Conservation (phyloP, 2,113 vertebrate species). For the Hucho hucho region DNA sequence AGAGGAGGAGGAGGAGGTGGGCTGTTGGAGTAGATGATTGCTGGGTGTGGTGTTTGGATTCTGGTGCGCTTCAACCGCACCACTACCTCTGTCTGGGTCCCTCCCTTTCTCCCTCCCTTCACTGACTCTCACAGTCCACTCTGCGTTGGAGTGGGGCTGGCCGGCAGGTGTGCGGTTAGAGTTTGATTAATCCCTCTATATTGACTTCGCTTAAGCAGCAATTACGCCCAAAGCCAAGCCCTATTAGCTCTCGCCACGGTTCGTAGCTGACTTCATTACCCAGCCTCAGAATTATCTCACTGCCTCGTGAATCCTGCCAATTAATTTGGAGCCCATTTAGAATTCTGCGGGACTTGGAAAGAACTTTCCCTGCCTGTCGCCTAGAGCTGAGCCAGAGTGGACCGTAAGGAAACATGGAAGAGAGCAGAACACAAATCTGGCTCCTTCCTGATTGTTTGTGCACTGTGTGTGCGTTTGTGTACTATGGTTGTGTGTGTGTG, state of each 20-base stretch:
- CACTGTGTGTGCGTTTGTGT: not conserved
- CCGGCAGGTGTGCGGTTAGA: constrained; percentile 45
- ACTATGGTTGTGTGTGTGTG: not conserved
- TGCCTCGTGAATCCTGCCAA: constrained; percentile 56
- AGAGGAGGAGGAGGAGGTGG: constrained; percentile 12
- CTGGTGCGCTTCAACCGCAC: too few relatives aligned
- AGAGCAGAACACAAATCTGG: too few relatives aligned
- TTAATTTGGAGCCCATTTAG: constrained; percentile 62
- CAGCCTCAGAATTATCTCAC: constrained; percentile 49
- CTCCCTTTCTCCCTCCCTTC: constrained; percentile 12
- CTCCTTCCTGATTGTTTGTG: not conserved
- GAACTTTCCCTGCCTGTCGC: constrained; percentile 20
- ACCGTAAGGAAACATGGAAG: too few relatives aligned
- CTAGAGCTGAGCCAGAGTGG: constrained; percentile 36
- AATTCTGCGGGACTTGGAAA: constrained; percentile 49
- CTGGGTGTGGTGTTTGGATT: constrained; percentile 29
- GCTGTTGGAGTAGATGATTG: constrained; percentile 36
- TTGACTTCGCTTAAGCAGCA: constrained; percentile 40
- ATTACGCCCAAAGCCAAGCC: constrained; percentile 41
- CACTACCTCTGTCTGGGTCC: not conserved
- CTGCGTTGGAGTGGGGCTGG: not conserved
- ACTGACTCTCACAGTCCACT: constrained; percentile 8
- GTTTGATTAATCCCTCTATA: constrained; percentile 47
- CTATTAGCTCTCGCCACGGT: constrained; percentile 42
- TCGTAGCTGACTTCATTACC: constrained; percentile 44